Conservation (phyloP, 1,140 invertebrate species). For the Drosophila erecta region DNA sequence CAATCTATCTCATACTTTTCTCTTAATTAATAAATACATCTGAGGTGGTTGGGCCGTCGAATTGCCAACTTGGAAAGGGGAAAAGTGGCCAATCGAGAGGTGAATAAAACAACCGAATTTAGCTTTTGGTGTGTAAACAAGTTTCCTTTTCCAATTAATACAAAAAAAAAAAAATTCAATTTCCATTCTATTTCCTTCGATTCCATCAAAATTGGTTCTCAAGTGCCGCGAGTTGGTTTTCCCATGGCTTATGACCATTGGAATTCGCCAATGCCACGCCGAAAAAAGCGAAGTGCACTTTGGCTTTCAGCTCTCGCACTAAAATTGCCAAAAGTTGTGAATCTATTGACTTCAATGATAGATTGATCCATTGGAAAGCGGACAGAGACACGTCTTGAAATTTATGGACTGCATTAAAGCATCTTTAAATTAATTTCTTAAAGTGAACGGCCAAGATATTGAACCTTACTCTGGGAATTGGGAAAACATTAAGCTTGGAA, state of each 20-base stretch:
- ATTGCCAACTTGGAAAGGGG: neutral
- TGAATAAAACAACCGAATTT: slow-evolving; percentile 24
- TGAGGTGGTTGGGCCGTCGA: neutral
- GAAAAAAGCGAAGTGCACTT: slow-evolving; percentile 37
- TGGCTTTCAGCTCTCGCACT: slow-evolving; percentile 5
- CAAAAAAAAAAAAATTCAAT: slow-evolving; percentile 26
- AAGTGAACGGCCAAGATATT: neutral
- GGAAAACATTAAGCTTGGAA: too few relatives aligned
- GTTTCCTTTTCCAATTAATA: too few relatives aligned
- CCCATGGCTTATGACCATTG: slow-evolving; percentile 45
- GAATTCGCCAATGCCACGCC: slow-evolving; percentile 28
- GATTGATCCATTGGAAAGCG: slow-evolving; percentile 8
- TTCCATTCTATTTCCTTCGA: slow-evolving; percentile 2
- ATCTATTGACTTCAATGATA: slow-evolving; percentile 20
- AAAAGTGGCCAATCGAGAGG: slow-evolving; percentile 11
- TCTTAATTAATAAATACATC: slow-evolving; percentile 35
- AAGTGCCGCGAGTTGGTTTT: slow-evolving; percentile 38
- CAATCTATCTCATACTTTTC: slow-evolving; percentile 11
- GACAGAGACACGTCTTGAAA: neutral
- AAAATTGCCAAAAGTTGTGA: slow-evolving; percentile 21
- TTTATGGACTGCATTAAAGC: neutral
- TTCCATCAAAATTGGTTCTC: slow-evolving; percentile 13
- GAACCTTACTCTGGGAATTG: too few relatives aligned
- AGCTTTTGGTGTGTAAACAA: slow-evolving; percentile 43
- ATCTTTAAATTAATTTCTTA: neutral